Conservation (phyloP, 2,797 vertebrate genomes). For the Peromyscus nudipes region DNA sequence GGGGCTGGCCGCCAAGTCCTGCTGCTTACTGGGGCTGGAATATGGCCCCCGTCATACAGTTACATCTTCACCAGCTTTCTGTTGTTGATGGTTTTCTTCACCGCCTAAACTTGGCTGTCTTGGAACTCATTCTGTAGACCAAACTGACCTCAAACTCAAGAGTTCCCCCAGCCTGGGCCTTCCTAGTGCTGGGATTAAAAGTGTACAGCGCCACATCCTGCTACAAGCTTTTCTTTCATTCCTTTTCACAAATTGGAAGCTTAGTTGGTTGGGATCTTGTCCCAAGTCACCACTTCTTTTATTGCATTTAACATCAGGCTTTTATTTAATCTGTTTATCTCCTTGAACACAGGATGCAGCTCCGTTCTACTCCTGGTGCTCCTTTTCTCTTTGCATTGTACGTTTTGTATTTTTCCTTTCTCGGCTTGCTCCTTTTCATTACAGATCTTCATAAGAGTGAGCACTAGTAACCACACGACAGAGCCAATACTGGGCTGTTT, state of each 20-base stretch:
- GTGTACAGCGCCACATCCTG: background rate
- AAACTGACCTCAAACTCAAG: background rate
- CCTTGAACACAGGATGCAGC: background rate
- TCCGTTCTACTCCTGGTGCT: background rate
- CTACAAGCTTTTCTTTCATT: background rate
- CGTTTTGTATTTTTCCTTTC: background rate
- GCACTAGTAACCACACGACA: background rate
- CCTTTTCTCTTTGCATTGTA: background rate
- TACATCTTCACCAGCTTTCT: background rate
- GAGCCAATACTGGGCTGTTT: background rate
- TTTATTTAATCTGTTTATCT: background rate
- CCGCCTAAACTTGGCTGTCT: background rate
- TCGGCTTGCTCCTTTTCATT: background rate
- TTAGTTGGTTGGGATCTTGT: background rate
- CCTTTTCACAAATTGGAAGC: background rate
- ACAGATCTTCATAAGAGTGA: background rate
- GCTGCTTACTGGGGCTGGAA: background rate
- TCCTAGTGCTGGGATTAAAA: background rate
- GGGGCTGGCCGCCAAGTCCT: background rate
- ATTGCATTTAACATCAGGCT: background rate
- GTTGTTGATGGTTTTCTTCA: background rate
- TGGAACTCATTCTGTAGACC: background rate
- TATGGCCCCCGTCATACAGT: background rate
- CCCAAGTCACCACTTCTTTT: background rate
- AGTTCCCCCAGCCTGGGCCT: background rate